phyloP scores from a whole-genome alignment of 2,113 vertebrate species.

The Oryzias curvinotus region DNA sequence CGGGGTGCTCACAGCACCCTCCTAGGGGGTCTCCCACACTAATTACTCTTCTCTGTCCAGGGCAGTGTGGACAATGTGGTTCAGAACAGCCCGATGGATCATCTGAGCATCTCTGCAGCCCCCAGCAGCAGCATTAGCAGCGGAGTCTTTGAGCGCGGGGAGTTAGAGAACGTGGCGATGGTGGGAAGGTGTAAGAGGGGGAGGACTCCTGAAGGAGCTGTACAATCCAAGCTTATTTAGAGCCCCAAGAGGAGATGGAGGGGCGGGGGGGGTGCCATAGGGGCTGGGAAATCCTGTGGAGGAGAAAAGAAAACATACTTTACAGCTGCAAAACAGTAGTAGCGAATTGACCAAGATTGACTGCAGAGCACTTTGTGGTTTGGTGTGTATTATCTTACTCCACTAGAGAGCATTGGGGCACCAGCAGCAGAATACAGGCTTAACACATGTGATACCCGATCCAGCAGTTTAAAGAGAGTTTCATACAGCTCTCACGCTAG shows the following conservation, averaged over 20 bases:
- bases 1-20: slow-evolving; percentile 53
- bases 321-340: slow-evolving; percentile 27
- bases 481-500: slow-evolving; percentile 19
- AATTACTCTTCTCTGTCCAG: slow-evolving; percentile 58
- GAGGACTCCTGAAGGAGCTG: slow-evolving; percentile 47
- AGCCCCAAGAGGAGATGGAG: slow-evolving; percentile 40
- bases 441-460: slow-evolving; percentile 42
- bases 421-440: slow-evolving; percentile 20
- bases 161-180: not conserved
- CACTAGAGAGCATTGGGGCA: slow-evolving; percentile 38
- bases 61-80: slow-evolving; percentile 39
- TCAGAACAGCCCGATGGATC: slow-evolving; percentile 59
- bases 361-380: slow-evolving; percentile 20
- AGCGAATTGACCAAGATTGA: slow-evolving; percentile 13
- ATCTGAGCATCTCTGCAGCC: slow-evolving; percentile 60
- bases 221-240: slow-evolving; percentile 59
- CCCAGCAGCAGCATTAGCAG: slow-evolving; percentile 47
- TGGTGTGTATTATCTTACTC: slow-evolving; percentile 11
- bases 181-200: slow-evolving; percentile 23
- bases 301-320: slow-evolving; percentile 42
- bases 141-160: slow-evolving; percentile 9
- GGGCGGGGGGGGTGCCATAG: slow-evolving; percentile 41
- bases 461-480: slow-evolving; percentile 37
- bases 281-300: slow-evolving; percentile 55
- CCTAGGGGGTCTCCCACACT: slow-evolving; percentile 42